Base-by-base conservation (phyloP, 30 jellyfish, hydroid and myxozoan species). In the Pseudorhiza aurosa region DNA sequence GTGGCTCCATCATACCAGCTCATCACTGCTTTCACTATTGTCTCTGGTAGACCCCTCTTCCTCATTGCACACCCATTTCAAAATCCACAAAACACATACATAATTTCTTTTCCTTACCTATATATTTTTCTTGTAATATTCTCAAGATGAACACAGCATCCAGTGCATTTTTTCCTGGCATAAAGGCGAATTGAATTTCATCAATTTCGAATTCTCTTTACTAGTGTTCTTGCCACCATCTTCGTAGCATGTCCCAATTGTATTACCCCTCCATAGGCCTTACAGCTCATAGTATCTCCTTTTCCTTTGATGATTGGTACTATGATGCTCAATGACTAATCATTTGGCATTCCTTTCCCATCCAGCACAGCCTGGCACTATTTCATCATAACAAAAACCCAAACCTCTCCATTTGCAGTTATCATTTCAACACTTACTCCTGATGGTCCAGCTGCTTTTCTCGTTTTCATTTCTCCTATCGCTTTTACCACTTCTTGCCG, bases 31-130 rank as follows among this genome's bases (percentile, higher is more conserved):
- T 49, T 49, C 63, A 49, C 63, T 29, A 49, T 4, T 49, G 63
- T 3, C 6, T 49, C 55, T 42, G 55, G 55, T 15, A 42, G 11
- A 15, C 15, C 55, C 15, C 55, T 12, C 22, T 49, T 49, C 63
- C 63, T 14, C 63, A 49, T 49, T 14, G 63, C 63, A 42, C 63
- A 49, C 2, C 63, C 63, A 8, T 49, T 49, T 49, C 63, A 4
- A 49, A 49, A 14, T 49, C 63, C 63, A 14, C 63, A 49, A 49
- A 14, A 49, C 63, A 49, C 63, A 49, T 49, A 29, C 22, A 2
- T 2, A 49, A 29, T 29, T 14, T 49, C 22, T 2, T 49, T 6
- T 14, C 17, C n/a, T 49, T 14, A 14, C 22, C 63, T 49, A 4
- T 25, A 49, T 49, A 49, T 14, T 14, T 29, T 49, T 49, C 63